These are phyloP conservation scores for Falco novaeseelandiae DNA, from an alignment of 2,797 vertebrate species.

Conservation along the genomic window DNA sequence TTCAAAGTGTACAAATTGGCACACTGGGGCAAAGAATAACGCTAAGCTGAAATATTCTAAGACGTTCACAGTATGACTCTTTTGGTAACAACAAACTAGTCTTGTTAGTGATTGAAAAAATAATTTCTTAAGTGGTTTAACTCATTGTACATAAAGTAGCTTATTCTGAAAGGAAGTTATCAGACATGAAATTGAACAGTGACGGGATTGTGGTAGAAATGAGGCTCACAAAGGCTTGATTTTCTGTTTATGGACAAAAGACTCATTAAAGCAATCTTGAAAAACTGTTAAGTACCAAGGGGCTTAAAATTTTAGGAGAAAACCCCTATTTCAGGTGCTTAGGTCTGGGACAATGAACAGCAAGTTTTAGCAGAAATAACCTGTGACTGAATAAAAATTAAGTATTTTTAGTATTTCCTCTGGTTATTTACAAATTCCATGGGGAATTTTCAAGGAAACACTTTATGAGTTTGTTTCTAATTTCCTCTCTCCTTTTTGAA, in stretches of 20 bases:
- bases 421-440: background rate
- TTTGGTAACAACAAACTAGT: slow-evolving; percentile 10
- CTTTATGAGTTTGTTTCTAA: background rate
- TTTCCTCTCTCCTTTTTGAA: background rate
- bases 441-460: background rate
- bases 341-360: background rate
- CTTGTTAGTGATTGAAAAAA: slow-evolving; percentile 2
- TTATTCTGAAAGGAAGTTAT: slow-evolving; percentile 24
- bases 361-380: background rate
- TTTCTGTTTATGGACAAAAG: background rate
- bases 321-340: background rate
- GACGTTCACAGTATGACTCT: slow-evolving; percentile 4
- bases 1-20: background rate
- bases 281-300: background rate
- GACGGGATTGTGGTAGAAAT: background rate
- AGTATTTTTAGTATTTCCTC: background rate
- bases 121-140: slow-evolving; percentile 27
- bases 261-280: slow-evolving; percentile 16
- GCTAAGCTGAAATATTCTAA: background rate
- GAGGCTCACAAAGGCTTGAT: background rate
- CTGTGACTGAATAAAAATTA: background rate
- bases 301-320: background rate
- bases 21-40: background rate
- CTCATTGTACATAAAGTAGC: slow-evolving; percentile 15
- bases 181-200: slow-evolving; percentile 19